Percentiles rank a stretch among this genome's conserved stretches.
phyloP scores from a whole-genome alignment of 2,113 vertebrate genomes.

The Psephotus haematonotus region DNA sequence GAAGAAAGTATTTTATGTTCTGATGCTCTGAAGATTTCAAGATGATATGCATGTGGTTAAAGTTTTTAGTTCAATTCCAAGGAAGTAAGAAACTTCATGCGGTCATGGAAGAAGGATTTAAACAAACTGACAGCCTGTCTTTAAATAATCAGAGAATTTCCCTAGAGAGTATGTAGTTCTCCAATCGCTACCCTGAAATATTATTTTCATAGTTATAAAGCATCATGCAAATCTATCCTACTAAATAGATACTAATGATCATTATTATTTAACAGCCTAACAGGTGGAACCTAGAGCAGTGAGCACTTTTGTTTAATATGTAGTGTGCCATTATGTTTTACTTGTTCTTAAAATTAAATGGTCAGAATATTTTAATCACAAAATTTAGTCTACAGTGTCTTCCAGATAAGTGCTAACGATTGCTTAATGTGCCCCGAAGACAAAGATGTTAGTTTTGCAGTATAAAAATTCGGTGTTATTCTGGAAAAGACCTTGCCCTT shows the following conservation, averaged over 20 bases:
- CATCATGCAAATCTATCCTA: neutral
- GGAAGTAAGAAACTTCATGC: neutral
- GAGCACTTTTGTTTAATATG: neutral
- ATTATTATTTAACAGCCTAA: neutral
- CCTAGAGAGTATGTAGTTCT: neutral
- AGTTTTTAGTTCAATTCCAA: neutral
- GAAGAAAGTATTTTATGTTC: neutral
- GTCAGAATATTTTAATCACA: neutral
- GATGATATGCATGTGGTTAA: neutral
- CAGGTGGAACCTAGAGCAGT: neutral
- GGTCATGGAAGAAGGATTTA: neutral
- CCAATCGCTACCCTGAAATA: neutral
- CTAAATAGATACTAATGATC: neutral
- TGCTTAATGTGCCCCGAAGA: neutral
- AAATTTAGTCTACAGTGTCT: neutral
- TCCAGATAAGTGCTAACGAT: neutral
- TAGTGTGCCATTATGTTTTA: neutral
- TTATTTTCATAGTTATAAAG: constrained; percentile 2
- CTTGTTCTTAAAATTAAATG: neutral
- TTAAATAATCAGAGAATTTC: neutral
- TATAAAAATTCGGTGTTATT: neutral
- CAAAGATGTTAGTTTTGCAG: neutral
- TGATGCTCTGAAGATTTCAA: neutral
- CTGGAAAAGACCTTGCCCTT: constrained; percentile 36
- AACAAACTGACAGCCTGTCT: neutral